Evolutionary conservation across 2,113 vertebrate genomes (phyloP).

Genomic region (Arvicanthis niloticus): DNA sequence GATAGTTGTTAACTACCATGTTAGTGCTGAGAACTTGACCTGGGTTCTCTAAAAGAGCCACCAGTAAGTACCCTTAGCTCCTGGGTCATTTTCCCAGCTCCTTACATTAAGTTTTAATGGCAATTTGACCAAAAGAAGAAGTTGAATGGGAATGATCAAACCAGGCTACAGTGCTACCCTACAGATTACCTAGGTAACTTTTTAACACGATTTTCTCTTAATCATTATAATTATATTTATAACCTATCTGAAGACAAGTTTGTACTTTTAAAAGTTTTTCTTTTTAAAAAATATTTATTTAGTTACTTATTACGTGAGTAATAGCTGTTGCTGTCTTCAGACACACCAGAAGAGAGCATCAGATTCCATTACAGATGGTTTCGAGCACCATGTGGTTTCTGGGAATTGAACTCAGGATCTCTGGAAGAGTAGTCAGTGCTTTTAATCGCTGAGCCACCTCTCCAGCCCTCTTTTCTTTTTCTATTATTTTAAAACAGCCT

Average conservation of each 20-base stretch:
- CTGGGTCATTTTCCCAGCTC: not conserved
- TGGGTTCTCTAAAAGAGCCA: not conserved
- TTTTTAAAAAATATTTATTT: not conserved
- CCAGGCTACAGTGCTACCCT: not conserved
- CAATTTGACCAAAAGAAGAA: constrained; percentile 4
- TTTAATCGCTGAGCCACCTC: too few species aligned
- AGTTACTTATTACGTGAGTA: too few species aligned
- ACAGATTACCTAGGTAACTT: not conserved
- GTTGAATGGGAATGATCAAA: not conserved
- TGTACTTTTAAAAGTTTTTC: constrained; percentile 39
- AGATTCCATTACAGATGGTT: too few species aligned
- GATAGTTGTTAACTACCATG: not conserved
- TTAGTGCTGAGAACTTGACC: not conserved
- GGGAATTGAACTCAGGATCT: too few species aligned
- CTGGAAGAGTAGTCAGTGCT: too few species aligned
- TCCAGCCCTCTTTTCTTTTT: not conserved
- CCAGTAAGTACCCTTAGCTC: not conserved
- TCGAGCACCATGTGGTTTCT: too few species aligned
- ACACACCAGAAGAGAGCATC: too few species aligned
- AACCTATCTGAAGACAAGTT: not conserved
- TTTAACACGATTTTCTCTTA: constrained; percentile 42
- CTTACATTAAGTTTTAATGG: constrained; percentile 13
- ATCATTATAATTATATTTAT: constrained; percentile 53
- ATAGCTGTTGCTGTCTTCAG: too few species aligned
- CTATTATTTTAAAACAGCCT: not conserved